phyloP scores from a whole-genome alignment of 2,888 invertebrate species.

The Amphiduros pacificus region DNA sequence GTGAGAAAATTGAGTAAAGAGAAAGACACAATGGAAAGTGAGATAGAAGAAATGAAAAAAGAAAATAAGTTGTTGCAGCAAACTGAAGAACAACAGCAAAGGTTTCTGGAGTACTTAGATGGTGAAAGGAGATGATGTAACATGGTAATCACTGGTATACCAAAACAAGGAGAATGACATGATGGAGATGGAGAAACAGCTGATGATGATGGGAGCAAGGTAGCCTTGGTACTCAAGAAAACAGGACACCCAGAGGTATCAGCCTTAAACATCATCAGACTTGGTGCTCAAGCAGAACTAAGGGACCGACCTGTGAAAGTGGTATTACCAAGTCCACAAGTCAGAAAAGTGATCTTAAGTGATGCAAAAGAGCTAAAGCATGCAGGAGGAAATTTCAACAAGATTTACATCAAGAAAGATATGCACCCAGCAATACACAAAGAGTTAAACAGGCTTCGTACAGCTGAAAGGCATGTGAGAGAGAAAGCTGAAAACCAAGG shows the following conservation, averaged over 20 bases:
- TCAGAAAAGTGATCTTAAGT: background rate
- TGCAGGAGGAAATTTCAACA: background rate
- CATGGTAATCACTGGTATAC: background rate
- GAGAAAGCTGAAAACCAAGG: background rate
- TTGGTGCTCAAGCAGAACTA: background rate
- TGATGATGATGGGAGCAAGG: background rate
- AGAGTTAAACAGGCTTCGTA: background rate
- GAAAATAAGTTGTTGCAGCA: background rate
- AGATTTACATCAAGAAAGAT: background rate
- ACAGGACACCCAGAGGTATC: no score
- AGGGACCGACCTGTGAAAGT: background rate
- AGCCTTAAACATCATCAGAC: no score
- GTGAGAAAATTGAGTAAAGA: background rate
- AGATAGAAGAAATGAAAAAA: background rate
- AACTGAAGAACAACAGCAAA: background rate
- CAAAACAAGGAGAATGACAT: background rate
- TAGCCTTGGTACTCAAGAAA: background rate
- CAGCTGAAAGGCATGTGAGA: background rate
- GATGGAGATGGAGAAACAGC: background rate
- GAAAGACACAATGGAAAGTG: background rate
- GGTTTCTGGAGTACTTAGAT: background rate
- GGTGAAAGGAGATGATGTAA: background rate
- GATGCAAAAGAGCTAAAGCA: background rate
- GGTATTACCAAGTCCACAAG: background rate
- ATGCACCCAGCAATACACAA: background rate